Evolutionary conservation across 2,888 invertebrate genomes (phyloP).

Genomic region (Serripes groenlandicus): DNA sequence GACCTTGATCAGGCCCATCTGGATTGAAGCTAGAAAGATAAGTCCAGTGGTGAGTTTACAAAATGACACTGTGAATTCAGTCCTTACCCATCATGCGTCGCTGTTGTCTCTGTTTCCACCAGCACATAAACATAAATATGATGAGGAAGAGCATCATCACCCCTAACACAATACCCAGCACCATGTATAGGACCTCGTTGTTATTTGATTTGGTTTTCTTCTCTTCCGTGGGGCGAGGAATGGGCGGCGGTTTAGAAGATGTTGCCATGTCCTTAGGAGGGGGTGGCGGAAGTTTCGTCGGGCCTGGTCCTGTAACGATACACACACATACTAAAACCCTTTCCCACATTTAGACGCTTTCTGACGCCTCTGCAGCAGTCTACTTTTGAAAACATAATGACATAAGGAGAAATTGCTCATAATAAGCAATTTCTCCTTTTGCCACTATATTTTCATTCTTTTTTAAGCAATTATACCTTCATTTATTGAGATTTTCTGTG

Average conservation of each 20-base stretch:
- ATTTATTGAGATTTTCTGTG: no score
- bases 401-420: neutral
- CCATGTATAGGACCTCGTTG: slow-evolving; percentile 83
- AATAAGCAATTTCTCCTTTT: neutral
- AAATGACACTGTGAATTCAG: no score
- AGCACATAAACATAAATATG: slow-evolving; percentile 85
- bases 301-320: slow-evolving; percentile 18
- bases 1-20: no score
- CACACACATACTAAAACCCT: no score
- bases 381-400: neutral
- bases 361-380: neutral
- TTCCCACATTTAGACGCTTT: neutral
- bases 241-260: neutral
- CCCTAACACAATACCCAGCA: slow-evolving; percentile 85
- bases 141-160: slow-evolving; percentile 83
- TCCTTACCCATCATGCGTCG: slow-evolving; percentile 78
- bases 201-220: slow-evolving; percentile 70
- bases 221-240: slow-evolving; percentile 1
- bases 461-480: neutral
- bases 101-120: slow-evolving; percentile 85
- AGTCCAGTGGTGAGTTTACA: no score
- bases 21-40: no score
- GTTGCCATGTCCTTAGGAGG: neutral
- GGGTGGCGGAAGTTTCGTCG: slow-evolving; percentile 10
- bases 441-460: neutral